Base-by-base conservation (phyloP, 2,113 vertebrate species). In the Glaucomys volans region DNA sequence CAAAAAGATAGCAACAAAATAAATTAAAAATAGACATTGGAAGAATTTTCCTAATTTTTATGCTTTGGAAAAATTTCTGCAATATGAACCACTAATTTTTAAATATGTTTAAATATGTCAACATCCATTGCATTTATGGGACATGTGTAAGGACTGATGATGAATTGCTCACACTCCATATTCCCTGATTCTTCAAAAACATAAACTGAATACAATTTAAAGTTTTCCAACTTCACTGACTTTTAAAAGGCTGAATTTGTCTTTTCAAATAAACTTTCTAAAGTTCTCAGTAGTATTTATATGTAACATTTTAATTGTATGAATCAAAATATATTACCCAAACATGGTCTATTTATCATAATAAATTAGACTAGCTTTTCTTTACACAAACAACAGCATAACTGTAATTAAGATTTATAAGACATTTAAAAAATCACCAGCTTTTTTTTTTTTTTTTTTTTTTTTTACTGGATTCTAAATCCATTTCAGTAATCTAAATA, bases 321-420 rank as follows among this genome's bases (percentile, higher is more conserved):
- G 20, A 93, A 89, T 81, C 57, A 88, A 93, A 95, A 67, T 72
- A 69, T 18, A 71, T 94, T 90, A 57, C 8, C 18, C 44, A 81
- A 18, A 47, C 44, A 40, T 32, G 52, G 7, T 57, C 14, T 52
- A 81, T 81, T 80, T 57, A 93, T 80, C 52, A 86, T 95, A 74
- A 93, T 93, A 97, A 76, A 75, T 90, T 69, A 88, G 4, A 1
- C 0, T 71, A 40, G 7, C 4, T 86, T 88, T 82, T 71, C 12
- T 80, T 91, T 69, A 72, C 18, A 84, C 35, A 64, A 94, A 57
- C 26, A 91, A 90, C 44, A 14, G 1, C 14, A 80, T 12, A 64
- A 83, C 4, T 90, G 1, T 47, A 97, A 96, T 96, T 83, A 83
- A 79, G 26, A 89, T 89, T 83, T 26, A 74, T 81, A 86, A 69